phyloP scores from a whole-genome alignment of 2,888 invertebrate species.

The Heliconius charithonia region DNA sequence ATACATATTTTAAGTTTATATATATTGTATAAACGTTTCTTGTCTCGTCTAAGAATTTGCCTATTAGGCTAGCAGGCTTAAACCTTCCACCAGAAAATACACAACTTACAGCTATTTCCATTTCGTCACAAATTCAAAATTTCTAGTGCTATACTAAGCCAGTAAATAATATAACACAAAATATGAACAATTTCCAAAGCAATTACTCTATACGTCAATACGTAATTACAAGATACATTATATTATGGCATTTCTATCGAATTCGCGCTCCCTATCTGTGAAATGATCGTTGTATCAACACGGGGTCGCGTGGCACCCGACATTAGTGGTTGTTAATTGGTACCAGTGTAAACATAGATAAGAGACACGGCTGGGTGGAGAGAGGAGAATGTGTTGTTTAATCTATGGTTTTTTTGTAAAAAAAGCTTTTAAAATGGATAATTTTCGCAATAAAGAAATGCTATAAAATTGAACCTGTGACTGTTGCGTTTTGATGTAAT shows the following conservation, averaged over 20 bases:
- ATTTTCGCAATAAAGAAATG: not conserved
- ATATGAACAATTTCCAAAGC: constrained; percentile 22
- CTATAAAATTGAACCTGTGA: no score
- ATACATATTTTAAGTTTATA: no score
- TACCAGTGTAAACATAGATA: constrained; percentile 61
- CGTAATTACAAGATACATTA: constrained; percentile 34
- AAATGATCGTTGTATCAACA: constrained; percentile 31
- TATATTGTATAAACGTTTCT: no score
- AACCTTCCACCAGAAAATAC: no score
- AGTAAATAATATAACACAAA: not conserved
- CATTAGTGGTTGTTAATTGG: constrained; percentile 63
- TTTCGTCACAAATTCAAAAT: no score
- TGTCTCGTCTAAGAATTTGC: no score
- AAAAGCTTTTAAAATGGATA: not conserved
- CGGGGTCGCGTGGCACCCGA: constrained; percentile 45
- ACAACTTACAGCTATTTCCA: no score
- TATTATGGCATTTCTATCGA: constrained; percentile 43
- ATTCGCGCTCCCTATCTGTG: constrained; percentile 49
- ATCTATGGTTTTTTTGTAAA: not conserved
- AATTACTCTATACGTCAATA: constrained; percentile 24
- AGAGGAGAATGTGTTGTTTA: not conserved
- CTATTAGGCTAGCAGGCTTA: no score
- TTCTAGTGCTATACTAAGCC: not conserved
- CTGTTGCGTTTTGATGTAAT: no score
- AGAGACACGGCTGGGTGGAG: constrained; percentile 53